Conservation (phyloP, 2,797 vertebrate species). For the Antennarius maculatus region DNA sequence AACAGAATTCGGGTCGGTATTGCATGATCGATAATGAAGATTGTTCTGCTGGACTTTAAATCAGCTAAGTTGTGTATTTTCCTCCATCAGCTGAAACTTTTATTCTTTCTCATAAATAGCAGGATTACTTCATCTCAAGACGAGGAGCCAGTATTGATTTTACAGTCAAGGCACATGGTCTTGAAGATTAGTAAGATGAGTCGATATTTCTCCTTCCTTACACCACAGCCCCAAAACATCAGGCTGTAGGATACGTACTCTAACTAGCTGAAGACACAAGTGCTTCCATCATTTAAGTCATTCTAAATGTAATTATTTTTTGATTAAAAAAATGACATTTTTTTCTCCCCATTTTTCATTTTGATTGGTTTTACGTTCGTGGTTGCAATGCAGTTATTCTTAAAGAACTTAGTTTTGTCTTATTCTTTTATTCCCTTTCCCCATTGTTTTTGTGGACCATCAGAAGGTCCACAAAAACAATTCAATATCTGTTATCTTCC, state of each 20-base stretch:
- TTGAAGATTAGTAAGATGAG: neutral
- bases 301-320: too few relatives aligned
- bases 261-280: too few relatives aligned
- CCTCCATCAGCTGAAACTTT: conserved; percentile 38
- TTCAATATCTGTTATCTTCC: too few relatives aligned
- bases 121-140: conserved; percentile 39
- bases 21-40: conserved; percentile 48
- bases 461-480: too few relatives aligned
- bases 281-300: too few relatives aligned
- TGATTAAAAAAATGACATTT: too few relatives aligned
- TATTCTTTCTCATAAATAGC: conserved; percentile 57
- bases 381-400: too few relatives aligned
- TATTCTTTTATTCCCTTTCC: too few relatives aligned
- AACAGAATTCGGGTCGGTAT: conserved; percentile 17
- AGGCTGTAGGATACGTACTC: neutral
- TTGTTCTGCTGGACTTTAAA: conserved; percentile 41
- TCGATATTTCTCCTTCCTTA: conserved; percentile 1
- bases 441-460: too few relatives aligned
- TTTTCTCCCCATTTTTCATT: too few relatives aligned
- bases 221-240: neutral
- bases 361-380: too few relatives aligned
- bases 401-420: too few relatives aligned
- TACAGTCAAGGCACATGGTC: conserved; percentile 2
- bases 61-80: conserved; percentile 40
- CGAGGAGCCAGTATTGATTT: conserved; percentile 36